Evolutionary conservation across 2,113 vertebrate genomes (phyloP).

Genomic region (Xyrauchen texanus): DNA sequence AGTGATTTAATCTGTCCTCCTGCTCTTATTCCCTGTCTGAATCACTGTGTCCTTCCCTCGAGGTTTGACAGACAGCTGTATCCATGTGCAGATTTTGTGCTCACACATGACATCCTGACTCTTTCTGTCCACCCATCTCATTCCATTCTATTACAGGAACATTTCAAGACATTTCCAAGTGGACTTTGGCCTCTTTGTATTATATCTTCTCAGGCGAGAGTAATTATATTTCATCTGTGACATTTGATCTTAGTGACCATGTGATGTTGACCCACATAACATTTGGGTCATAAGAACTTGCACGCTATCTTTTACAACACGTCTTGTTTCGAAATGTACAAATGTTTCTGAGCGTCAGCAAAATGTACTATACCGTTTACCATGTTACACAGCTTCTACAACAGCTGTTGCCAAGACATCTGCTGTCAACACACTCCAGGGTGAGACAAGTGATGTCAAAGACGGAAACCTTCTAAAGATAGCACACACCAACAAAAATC

Average conservation of each 20-base stretch:
- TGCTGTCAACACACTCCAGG: neutral
- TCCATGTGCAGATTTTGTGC: neutral
- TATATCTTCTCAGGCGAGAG: neutral
- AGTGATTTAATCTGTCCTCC: neutral
- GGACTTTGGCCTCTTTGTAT: neutral
- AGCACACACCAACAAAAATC: neutral
- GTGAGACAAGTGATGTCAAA: too few relatives aligned
- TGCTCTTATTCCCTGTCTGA: neutral
- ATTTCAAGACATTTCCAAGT: neutral
- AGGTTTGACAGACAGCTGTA: constrained; percentile 1
- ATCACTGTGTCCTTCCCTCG: neutral
- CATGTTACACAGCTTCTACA: neutral
- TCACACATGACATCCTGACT: neutral
- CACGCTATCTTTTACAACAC: neutral
- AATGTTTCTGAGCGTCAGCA: neutral
- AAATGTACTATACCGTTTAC: neutral
- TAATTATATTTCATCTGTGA: neutral
- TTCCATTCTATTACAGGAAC: constrained; percentile 32
- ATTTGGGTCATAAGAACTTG: neutral
- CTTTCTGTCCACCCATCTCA: neutral
- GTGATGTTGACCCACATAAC: neutral
- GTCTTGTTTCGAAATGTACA: constrained; percentile 19
- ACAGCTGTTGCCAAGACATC: constrained; percentile 2
- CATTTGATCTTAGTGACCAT: constrained; percentile 8
- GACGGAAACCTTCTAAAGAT: neutral